Evolutionary conservation across 2,888 invertebrate genomes (phyloP).

Genomic region (Agriotes lineatus): DNA sequence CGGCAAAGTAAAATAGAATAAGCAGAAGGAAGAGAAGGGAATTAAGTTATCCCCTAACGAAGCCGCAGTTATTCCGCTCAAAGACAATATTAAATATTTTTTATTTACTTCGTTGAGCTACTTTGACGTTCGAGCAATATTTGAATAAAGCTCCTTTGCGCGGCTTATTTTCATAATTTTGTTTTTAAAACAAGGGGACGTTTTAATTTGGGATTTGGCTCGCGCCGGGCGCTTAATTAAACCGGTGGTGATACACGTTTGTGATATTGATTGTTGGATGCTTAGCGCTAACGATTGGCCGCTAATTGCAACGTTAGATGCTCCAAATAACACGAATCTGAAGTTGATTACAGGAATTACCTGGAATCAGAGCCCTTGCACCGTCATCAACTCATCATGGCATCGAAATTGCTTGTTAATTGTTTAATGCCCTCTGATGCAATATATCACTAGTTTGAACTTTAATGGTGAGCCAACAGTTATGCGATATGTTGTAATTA

Average conservation of each 20-base stretch:
- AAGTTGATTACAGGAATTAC: conserved; percentile 61
- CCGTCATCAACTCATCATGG: conserved; percentile 60
- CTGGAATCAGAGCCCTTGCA: conserved; percentile 57
- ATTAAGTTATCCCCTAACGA: conserved; percentile 62
- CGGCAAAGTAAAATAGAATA: conserved; percentile 45
- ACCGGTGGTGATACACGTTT: conserved; percentile 14
- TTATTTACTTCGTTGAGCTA: conserved; percentile 59
- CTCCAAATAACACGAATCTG: conserved; percentile 61
- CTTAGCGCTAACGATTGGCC: conserved; percentile 35
- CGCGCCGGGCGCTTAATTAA: conserved; percentile 1
- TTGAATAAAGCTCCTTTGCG: conserved; percentile 58
- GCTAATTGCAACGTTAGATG: conserved; percentile 57
- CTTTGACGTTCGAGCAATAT: conserved; percentile 59
- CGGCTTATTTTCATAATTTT: conserved; percentile 57
- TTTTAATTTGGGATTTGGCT: conserved; percentile 25
- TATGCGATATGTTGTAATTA: conserved; percentile 37
- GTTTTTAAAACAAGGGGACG: conserved; percentile 31
- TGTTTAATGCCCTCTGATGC: conserved; percentile 49
- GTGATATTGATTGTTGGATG: conserved; percentile 36
- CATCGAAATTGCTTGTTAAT: conserved; percentile 59
- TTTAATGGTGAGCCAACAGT: conserved; percentile 31
- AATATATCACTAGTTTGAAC: conserved; percentile 41
- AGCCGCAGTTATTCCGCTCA: conserved; percentile 62
- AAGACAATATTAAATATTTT: conserved; percentile 63
- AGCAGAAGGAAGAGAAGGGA: conserved; percentile 54